These are phyloP conservation scores for Cyaniris semiargus DNA, from an alignment of 2,888 invertebrate genomes.

Conservation along the genomic window DNA sequence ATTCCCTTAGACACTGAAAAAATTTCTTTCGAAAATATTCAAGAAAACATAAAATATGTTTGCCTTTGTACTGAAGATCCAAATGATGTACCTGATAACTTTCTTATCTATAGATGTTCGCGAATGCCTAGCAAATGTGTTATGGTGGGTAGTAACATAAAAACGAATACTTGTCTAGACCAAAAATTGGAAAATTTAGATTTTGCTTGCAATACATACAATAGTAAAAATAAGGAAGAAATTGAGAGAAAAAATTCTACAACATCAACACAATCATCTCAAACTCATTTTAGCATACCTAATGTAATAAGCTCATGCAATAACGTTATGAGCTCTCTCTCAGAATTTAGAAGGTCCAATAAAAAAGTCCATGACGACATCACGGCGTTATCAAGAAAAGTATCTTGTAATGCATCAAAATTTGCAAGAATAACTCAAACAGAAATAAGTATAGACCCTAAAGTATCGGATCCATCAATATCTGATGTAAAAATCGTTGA, in stretches of 20 bases:
- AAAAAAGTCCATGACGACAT: constrained; percentile 35
- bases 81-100: constrained; percentile 53
- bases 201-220: neutral
- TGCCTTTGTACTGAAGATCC: constrained; percentile 59
- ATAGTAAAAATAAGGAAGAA: constrained; percentile 40
- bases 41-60: constrained; percentile 56
- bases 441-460: constrained; percentile 70
- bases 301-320: constrained; percentile 47
- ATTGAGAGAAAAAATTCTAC: constrained; percentile 37
- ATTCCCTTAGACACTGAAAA: constrained; percentile 37
- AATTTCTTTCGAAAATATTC: constrained; percentile 46
- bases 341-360: constrained; percentile 34
- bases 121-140: constrained; percentile 51
- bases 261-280: constrained; percentile 58
- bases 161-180: neutral
- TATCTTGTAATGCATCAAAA: constrained; percentile 46
- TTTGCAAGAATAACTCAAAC: constrained; percentile 67
- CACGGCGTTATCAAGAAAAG: constrained; percentile 27
- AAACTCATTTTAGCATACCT: constrained; percentile 56
- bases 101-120: constrained; percentile 63
- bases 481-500: constrained; percentile 62
- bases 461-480: constrained; percentile 63
- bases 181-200: neutral
- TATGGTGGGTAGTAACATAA: constrained; percentile 45
- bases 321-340: constrained; percentile 44